A percentile compares a stretch with the other conserved stretches of the same genome.
Conservation (phyloP, 2,888 invertebrate genomes). For the Hyposoter didymator region DNA sequence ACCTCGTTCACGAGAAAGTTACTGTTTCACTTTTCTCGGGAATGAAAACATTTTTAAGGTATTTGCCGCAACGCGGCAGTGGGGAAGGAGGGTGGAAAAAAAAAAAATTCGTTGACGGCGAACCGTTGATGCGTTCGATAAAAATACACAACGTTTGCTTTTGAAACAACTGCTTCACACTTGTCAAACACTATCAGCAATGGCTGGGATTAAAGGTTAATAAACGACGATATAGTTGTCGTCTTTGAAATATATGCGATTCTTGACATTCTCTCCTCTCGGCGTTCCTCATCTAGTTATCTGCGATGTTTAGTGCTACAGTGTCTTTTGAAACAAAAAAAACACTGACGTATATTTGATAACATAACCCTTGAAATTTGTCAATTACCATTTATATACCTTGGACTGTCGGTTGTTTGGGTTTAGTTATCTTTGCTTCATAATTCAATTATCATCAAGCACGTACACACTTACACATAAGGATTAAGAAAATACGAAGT, state of each 20-base stretch:
- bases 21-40: conserved; percentile 11
- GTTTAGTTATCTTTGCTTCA: conserved; percentile 36
- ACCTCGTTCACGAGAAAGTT: not conserved
- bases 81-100: conserved; percentile 10
- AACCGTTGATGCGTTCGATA: conserved; percentile 68
- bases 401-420: not conserved
- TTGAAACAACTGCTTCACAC: conserved; percentile 43
- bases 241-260: conserved; percentile 49
- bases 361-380: conserved; percentile 60
- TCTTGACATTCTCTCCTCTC: conserved; percentile 22
- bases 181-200: conserved; percentile 77
- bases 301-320: conserved; percentile 13
- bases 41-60: conserved; percentile 16
- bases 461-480: not conserved
- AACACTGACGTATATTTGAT: conserved; percentile 44
- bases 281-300: conserved; percentile 8
- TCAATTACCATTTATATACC: conserved; percentile 5
- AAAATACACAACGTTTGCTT: conserved; percentile 53
- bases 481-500: not conserved
- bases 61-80: conserved; percentile 11
- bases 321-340: conserved; percentile 43
- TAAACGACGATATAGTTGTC: conserved; percentile 73
- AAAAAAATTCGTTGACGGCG: conserved; percentile 47
- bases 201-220: conserved; percentile 84
- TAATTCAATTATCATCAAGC: conserved; percentile 43